Conservation (phyloP, 1,140 invertebrate species). For the Phthorimaea operculella region DNA sequence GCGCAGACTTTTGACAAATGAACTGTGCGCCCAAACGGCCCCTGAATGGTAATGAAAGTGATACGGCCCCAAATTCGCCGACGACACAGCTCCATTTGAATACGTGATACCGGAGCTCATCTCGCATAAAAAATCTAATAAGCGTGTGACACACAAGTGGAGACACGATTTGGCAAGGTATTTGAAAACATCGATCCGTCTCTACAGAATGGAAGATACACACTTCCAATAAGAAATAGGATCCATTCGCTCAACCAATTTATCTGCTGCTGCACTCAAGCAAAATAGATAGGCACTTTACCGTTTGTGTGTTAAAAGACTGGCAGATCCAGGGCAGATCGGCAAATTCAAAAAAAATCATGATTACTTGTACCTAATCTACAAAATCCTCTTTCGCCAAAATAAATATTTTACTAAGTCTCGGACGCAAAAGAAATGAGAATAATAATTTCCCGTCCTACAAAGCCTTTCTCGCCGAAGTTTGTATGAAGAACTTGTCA, state of each 20-base stretch:
- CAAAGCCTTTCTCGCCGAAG: constrained; percentile 14
- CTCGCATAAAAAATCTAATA: constrained; percentile 13
- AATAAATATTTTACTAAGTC: not conserved
- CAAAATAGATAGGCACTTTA: no score
- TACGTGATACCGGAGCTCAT: constrained; percentile 7
- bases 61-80: not conserved
- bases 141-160: constrained; percentile 6
- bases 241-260: no score
- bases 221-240: no score
- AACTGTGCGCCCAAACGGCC: not conserved
- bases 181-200: no score
- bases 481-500: constrained; percentile 12
- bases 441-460: constrained; percentile 10
- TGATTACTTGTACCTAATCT: no score
- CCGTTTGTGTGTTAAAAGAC: no score
- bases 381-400: no score
- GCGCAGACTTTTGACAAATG: constrained; percentile 1
- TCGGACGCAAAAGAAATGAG: constrained; percentile 13
- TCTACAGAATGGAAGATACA: no score
- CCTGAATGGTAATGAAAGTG: constrained; percentile 5
- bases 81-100: constrained; percentile 1
- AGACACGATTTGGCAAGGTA: constrained; percentile 9
- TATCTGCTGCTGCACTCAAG: no score
- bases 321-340: no score
- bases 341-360: no score